phyloP scores from a whole-genome alignment of 53 echinoderm and acorn worm genomes.

The Paelopatides confundens region DNA sequence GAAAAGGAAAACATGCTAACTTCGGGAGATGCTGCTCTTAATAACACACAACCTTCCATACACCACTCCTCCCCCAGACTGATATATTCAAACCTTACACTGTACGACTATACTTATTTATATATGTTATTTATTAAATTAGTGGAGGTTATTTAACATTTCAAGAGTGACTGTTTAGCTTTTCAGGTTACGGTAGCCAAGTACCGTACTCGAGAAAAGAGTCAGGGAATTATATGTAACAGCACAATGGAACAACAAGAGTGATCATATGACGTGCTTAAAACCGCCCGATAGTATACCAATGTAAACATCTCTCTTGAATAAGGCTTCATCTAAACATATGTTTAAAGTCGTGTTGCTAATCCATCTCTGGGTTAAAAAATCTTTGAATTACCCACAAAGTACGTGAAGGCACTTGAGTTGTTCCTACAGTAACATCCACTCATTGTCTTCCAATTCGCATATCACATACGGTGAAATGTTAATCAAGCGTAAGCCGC shows the following conservation, averaged over 20 bases:
- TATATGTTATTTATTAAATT: not conserved
- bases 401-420: conserved; percentile 34
- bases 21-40: too few species aligned
- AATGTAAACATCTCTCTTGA: conserved; percentile 2
- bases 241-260: not conserved
- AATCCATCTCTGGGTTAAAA: conserved; percentile 9
- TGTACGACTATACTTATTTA: too few species aligned
- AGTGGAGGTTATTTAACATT: not conserved
- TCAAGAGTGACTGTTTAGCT: not conserved
- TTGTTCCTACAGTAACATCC: not conserved
- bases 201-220: not conserved
- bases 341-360: conserved; percentile 38
- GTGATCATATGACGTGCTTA: not conserved
- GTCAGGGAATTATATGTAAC: not conserved
- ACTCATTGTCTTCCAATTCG: not conserved
- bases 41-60: too few species aligned
- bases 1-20: too few species aligned
- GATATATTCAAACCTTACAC: too few species aligned
- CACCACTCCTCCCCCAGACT: too few species aligned
- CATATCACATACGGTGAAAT: not conserved
- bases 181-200: not conserved
- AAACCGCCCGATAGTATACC: not conserved
- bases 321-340: not conserved
- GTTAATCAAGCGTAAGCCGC: not conserved
- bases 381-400: not conserved